A percentile compares a stretch with the other conserved stretches of the same genome.
Evolutionary conservation across 2,113 vertebrate species (phyloP).

Genomic region (Oxyura jamaicensis): DNA sequence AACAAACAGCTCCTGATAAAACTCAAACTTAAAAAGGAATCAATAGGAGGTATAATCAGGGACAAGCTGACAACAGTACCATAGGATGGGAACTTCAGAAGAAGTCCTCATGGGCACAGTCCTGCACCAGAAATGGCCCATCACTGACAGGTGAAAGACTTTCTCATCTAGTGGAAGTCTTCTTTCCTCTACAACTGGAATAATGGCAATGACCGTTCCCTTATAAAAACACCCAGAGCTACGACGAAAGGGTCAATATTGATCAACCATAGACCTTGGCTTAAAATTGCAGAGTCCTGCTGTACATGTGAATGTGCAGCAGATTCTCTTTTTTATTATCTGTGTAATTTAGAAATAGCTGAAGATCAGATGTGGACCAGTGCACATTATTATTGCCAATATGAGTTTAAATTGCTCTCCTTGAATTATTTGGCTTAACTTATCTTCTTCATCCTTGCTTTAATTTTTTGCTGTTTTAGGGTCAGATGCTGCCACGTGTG

Average conservation of each 20-base stretch:
- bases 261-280: background rate
- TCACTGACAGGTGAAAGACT: background rate
- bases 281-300: conserved; percentile 22
- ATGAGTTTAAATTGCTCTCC: conserved; percentile 57
- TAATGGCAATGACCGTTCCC: background rate
- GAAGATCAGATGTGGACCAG: conserved; percentile 54
- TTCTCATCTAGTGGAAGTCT: background rate
- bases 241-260: background rate
- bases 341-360: conserved; percentile 55
- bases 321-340: conserved; percentile 68
- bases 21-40: background rate
- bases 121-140: background rate
- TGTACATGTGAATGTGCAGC: background rate
- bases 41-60: background rate
- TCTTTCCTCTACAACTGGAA: background rate
- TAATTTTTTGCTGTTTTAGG: background rate
- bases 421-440: conserved; percentile 67
- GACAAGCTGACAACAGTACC: background rate
- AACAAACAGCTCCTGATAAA: background rate
- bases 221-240: conserved; percentile 2
- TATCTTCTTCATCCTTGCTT: conserved; percentile 37
- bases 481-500: background rate
- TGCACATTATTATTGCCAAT: conserved; percentile 49
- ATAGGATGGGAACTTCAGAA: background rate
- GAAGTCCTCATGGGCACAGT: accelerated